A percentile compares a stretch with the other conserved stretches of the same genome.
phyloP scores from a whole-genome alignment of 2,888 invertebrate genomes.

The Agonopterix arenella region DNA sequence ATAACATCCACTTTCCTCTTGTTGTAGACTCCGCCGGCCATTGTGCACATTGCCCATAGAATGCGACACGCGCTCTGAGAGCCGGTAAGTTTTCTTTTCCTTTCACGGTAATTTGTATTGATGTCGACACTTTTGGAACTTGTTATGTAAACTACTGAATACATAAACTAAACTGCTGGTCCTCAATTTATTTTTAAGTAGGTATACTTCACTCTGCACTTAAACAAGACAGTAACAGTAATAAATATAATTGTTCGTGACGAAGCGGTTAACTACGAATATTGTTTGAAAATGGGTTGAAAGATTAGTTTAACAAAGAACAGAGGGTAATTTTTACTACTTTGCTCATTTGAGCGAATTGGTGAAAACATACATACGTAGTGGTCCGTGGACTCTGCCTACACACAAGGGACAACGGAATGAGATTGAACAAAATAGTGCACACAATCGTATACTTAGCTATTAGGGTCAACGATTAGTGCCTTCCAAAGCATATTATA shows the following conservation, averaged over 20 bases:
- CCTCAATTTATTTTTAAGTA: neutral
- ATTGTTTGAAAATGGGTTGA: no score
- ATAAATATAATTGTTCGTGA: neutral
- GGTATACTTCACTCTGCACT: neutral
- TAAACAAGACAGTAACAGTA: neutral
- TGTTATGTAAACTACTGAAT: neutral
- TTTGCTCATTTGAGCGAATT: no score
- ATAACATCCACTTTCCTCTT: slow-evolving; percentile 17
- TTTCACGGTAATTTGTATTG: neutral
- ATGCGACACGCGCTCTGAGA: slow-evolving; percentile 37
- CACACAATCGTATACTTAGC: no score
- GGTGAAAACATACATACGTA: no score
- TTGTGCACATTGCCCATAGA: slow-evolving; percentile 18
- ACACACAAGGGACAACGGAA: no score
- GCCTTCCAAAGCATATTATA: no score
- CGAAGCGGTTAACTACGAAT: no score
- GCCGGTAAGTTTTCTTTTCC: slow-evolving; percentile 30
- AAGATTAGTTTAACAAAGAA: no score
- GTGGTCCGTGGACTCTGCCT: no score
- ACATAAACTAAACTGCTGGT: neutral
- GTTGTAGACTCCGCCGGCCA: slow-evolving; percentile 35
- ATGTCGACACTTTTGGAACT: neutral
- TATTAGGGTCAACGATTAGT: no score
- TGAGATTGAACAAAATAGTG: no score
- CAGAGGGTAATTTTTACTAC: no score